These are phyloP conservation scores for Apantesis nais DNA, from an alignment of 2,888 invertebrate genomes.

Conservation along the genomic window DNA sequence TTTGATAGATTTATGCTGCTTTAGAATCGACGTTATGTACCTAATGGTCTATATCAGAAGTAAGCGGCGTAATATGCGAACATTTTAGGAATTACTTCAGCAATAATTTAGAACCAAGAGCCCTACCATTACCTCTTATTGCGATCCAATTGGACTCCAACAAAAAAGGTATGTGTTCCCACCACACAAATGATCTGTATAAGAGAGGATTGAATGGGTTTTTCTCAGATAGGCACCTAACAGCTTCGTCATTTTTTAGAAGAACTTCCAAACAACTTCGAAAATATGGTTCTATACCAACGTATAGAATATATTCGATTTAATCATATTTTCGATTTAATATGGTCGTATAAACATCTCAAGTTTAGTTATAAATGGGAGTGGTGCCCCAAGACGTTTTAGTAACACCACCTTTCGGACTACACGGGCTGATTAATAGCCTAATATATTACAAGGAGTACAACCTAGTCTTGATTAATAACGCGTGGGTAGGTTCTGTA, in stretches of 20 bases:
- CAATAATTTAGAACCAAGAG: too few relatives aligned
- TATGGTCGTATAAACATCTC: neutral
- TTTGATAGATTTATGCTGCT: neutral
- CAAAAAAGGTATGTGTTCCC: neutral
- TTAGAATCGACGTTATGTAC: neutral
- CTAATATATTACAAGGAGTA: constrained; percentile 1
- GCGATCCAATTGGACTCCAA: too few relatives aligned
- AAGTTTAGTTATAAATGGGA: neutral
- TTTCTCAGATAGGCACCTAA: too few relatives aligned
- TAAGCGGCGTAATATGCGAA: neutral
- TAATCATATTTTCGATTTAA: too few relatives aligned
- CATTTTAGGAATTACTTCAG: neutral
- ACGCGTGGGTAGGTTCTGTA: neutral
- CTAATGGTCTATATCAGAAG: neutral
- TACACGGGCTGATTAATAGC: constrained; percentile 4
- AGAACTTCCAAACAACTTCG: neutral
- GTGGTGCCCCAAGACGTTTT: neutral
- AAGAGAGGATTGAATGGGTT: neutral
- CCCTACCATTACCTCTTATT: too few relatives aligned
- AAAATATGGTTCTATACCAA: neutral
- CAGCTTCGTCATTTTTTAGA: neutral
- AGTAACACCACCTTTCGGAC: neutral
- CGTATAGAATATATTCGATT: too few relatives aligned
- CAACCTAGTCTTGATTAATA: neutral
- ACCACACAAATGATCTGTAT: neutral